phyloP scores from a whole-genome alignment of 1,140 invertebrate genomes.

The Nasonia vitripennis region DNA sequence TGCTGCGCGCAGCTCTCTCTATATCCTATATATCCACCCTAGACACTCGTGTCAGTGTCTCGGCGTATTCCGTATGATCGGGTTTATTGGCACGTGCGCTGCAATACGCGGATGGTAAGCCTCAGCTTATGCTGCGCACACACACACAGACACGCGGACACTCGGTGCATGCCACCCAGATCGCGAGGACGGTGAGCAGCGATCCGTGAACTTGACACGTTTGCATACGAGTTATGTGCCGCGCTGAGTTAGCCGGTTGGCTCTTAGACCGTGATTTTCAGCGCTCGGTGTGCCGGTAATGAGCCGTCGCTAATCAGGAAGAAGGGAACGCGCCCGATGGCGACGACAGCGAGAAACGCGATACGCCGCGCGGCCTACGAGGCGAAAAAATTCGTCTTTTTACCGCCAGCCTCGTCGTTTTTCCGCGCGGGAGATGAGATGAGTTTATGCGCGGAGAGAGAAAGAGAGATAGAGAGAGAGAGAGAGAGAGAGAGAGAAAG shows the following conservation, averaged over 20 bases:
- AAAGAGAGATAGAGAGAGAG: no score
- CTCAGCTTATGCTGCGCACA: slow-evolving; percentile 19
- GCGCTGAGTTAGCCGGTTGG: slow-evolving; percentile 57
- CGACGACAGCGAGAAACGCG: slow-evolving; percentile 19
- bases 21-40: background rate
- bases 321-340: slow-evolving; percentile 54
- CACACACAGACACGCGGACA: no score
- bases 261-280: slow-evolving; percentile 49
- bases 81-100: slow-evolving; percentile 48
- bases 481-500: background rate
- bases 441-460: background rate
- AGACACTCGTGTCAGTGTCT: slow-evolving; percentile 16
- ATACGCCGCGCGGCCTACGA: slow-evolving; percentile 13
- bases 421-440: background rate
- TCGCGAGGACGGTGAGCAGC: slow-evolving; percentile 56
- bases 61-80: slow-evolving; percentile 49
- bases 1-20: background rate
- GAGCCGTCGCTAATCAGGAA: slow-evolving; percentile 59
- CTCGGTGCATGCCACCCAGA: slow-evolving; percentile 57
- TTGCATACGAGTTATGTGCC: slow-evolving; percentile 62
- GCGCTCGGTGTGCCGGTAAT: slow-evolving; percentile 54
- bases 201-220: slow-evolving; percentile 61
- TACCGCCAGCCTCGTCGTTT: background rate
- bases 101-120: slow-evolving; percentile 44
- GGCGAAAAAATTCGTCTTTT: background rate